Percentiles rank a stretch among this genome's conserved stretches.
Evolutionary conservation across 2,888 invertebrate species (phyloP).

Genomic region (Drosophila neonasuta): DNA sequence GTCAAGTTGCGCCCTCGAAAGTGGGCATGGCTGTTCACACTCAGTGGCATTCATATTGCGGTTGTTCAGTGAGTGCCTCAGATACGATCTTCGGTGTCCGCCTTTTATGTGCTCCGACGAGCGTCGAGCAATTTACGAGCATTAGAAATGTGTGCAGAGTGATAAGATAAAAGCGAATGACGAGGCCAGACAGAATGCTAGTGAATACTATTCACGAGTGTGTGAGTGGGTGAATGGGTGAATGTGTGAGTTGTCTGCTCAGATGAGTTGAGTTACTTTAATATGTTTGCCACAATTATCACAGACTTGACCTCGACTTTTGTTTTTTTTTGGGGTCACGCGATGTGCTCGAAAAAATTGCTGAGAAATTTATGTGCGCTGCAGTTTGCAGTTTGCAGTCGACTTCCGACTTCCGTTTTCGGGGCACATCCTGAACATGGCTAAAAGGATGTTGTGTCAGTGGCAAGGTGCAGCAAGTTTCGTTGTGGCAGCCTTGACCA

Average conservation of each 20-base stretch:
- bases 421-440: conserved; percentile 39
- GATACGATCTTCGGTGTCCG: conserved; percentile 43
- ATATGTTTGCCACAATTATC: conserved; percentile 23
- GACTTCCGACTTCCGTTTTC: conserved; percentile 26
- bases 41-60: background rate
- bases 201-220: background rate
- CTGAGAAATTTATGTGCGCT: conserved; percentile 29
- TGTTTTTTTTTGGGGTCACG: conserved; percentile 12
- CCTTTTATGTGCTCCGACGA: conserved; percentile 45
- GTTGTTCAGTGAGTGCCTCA: conserved; percentile 15
- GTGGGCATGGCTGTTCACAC: conserved; percentile 16
- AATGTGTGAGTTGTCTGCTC: background rate
- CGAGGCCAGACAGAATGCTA: conserved; percentile 1
- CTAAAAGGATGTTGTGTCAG: conserved; percentile 42
- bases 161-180: conserved; percentile 47
- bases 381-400: conserved; percentile 23
- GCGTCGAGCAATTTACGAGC: conserved; percentile 36
- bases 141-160: conserved; percentile 12
- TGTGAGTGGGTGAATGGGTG: background rate
- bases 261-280: conserved; percentile 30
- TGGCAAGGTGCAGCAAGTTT: conserved; percentile 10
- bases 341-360: conserved; percentile 13
- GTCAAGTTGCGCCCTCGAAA: background rate
- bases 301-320: background rate
- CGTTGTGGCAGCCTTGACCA: conserved; percentile 30